Percentiles rank a stretch among this genome's conserved stretches.
phyloP scores from a whole-genome alignment of 2,113 vertebrate species.

The Apodemus sylvaticus region DNA sequence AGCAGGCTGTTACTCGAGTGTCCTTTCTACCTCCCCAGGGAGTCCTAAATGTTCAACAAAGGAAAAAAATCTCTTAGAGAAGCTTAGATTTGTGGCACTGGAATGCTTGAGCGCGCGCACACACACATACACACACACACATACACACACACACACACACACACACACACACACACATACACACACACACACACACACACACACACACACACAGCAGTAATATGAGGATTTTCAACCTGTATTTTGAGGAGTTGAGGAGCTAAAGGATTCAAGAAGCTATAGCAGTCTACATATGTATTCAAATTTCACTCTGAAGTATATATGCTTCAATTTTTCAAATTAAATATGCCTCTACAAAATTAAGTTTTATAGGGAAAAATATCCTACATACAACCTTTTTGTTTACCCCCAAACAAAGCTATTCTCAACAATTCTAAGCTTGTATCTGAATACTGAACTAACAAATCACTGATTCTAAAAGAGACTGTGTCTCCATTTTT shows the following conservation, averaged over 20 bases:
- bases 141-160: no score
- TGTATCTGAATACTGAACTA: not conserved
- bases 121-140: not conserved
- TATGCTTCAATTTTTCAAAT: conserved; percentile 41
- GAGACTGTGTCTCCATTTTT: not conserved
- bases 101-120: not conserved
- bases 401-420: conserved; percentile 15
- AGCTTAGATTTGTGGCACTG: not conserved
- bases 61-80: conserved; percentile 1
- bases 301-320: conserved; percentile 11
- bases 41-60: not conserved
- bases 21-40: not conserved
- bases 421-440: not conserved
- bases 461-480: not conserved
- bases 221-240: not conserved
- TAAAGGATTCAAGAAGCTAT: not conserved
- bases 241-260: not conserved
- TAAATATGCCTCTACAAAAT: not conserved
- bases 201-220: not conserved
- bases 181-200: not conserved
- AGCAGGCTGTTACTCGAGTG: no score
- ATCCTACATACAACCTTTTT: not conserved
- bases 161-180: not conserved
- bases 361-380: conserved; percentile 36
- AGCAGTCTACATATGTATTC: not conserved